Percentiles rank a stretch among this genome's conserved stretches.
Evolutionary conservation across 1,140 invertebrate species (phyloP).

Genomic region (Belonocnema kinseyi): DNA sequence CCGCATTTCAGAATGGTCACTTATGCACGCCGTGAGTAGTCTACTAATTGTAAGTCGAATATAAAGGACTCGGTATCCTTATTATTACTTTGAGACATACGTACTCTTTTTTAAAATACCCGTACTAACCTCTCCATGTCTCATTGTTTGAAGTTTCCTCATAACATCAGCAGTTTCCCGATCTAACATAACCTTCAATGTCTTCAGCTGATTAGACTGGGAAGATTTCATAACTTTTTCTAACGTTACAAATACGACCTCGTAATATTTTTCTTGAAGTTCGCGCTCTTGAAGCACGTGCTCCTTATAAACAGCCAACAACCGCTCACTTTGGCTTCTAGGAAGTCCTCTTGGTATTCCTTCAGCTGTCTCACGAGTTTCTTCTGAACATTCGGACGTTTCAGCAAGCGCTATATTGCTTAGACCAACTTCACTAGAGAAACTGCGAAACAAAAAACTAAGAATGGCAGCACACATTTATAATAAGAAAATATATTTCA

Average conservation of each 20-base stretch:
- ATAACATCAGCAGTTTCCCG: conserved; percentile 89
- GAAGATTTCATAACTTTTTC: conserved; percentile 88
- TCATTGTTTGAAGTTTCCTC: conserved; percentile 86
- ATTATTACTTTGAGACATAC: too few relatives aligned
- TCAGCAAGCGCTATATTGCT: conserved; percentile 58
- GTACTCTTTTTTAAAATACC: too few relatives aligned
- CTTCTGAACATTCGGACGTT: conserved; percentile 69
- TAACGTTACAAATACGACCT: conserved; percentile 83
- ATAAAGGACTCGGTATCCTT: too few relatives aligned
- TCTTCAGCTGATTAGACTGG: conserved; percentile 87
- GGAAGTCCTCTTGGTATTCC: conserved; percentile 73
- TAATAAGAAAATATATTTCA: background rate
- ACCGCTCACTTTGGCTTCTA: conserved; percentile 81
- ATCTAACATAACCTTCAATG: conserved; percentile 80
- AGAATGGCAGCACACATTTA: background rate
- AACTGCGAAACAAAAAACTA: conserved; percentile 59
- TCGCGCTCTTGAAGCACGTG: conserved; percentile 87
- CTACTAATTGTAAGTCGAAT: too few relatives aligned
- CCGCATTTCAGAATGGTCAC: too few relatives aligned
- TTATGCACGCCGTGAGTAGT: too few relatives aligned
- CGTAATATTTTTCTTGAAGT: conserved; percentile 89
- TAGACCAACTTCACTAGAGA: conserved; percentile 62
- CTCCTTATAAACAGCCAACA: conserved; percentile 81
- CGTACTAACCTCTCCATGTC: conserved; percentile 85
- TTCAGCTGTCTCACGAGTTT: conserved; percentile 72